Evolutionary conservation across 2,113 vertebrate genomes (phyloP).

Genomic region (Brachyistius frenatus): DNA sequence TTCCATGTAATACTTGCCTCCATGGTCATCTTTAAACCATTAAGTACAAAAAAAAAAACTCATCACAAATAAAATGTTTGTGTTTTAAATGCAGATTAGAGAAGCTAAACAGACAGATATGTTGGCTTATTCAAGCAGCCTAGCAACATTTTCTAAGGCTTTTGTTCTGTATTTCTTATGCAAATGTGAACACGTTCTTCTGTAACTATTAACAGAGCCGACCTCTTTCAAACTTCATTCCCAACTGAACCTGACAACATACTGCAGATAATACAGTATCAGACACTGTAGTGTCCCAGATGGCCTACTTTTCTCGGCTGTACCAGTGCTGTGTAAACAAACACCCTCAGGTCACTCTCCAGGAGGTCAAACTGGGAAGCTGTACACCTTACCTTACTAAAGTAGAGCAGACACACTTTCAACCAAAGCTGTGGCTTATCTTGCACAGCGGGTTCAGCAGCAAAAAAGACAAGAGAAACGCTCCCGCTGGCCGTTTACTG

Average conservation of each 20-base stretch:
- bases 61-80: too few species aligned
- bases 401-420: constrained; percentile 46
- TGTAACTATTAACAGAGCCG: not conserved
- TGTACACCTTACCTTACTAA: constrained; percentile 55
- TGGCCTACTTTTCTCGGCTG: constrained; percentile 73
- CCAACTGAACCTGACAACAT: constrained; percentile 40
- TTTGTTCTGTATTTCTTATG: not conserved
- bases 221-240: constrained; percentile 16
- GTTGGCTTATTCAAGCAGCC: too few species aligned
- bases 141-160: not conserved
- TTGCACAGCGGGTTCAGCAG: constrained; percentile 19
- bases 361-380: constrained; percentile 71
- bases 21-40: too few species aligned
- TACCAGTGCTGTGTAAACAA: constrained; percentile 72
- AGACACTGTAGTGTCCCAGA: constrained; percentile 54
- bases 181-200: not conserved
- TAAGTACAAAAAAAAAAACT: too few species aligned
- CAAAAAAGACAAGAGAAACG: constrained; percentile 18
- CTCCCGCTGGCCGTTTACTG: constrained; percentile 4
- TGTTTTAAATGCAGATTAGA: too few species aligned
- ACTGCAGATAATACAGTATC: constrained; percentile 47
- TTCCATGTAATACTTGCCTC: too few species aligned
- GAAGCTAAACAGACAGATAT: too few species aligned
- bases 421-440: constrained; percentile 44
- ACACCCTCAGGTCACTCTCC: constrained; percentile 77